phyloP scores from a whole-genome alignment of 1,140 invertebrate genomes.

The Trissolcus basalis region DNA sequence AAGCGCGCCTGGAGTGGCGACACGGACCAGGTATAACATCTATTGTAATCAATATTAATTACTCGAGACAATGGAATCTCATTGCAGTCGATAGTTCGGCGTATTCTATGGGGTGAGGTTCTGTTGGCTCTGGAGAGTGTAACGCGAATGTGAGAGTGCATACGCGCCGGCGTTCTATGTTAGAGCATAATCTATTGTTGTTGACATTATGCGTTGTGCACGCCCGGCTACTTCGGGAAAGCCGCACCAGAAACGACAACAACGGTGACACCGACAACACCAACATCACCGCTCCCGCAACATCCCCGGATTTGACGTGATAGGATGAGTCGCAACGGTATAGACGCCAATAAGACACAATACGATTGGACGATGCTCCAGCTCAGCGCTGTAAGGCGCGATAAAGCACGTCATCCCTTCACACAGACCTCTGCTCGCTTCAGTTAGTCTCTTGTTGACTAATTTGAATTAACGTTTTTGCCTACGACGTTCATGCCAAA shows the following conservation, averaged over 20 bases:
- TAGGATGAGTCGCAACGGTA: conserved; percentile 32
- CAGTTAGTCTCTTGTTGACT: not conserved
- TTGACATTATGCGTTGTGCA: conserved; percentile 75
- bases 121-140: conserved; percentile 66
- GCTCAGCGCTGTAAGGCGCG: conserved; percentile 10
- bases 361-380: conserved; percentile 21
- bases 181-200: conserved; percentile 75
- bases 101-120: conserved; percentile 60
- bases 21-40: conserved; percentile 71
- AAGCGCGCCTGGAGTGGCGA: conserved; percentile 56
- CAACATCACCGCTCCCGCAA: conserved; percentile 36
- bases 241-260: conserved; percentile 67
- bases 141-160: conserved; percentile 64
- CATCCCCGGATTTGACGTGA: conserved; percentile 21
- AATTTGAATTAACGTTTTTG: not conserved
- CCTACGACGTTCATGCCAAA: too few relatives aligned
- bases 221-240: conserved; percentile 59
- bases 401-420: conserved; percentile 37
- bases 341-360: conserved; percentile 46
- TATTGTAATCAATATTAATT: conserved; percentile 77
- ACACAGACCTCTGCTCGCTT: not conserved
- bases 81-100: conserved; percentile 75
- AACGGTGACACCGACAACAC: conserved; percentile 64
- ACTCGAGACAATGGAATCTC: conserved; percentile 77
- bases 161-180: conserved; percentile 64